A percentile compares a stretch with the other conserved stretches of the same genome.
phyloP scores from a whole-genome alignment of 2,797 vertebrate genomes.

The Labroides dimidiatus region DNA sequence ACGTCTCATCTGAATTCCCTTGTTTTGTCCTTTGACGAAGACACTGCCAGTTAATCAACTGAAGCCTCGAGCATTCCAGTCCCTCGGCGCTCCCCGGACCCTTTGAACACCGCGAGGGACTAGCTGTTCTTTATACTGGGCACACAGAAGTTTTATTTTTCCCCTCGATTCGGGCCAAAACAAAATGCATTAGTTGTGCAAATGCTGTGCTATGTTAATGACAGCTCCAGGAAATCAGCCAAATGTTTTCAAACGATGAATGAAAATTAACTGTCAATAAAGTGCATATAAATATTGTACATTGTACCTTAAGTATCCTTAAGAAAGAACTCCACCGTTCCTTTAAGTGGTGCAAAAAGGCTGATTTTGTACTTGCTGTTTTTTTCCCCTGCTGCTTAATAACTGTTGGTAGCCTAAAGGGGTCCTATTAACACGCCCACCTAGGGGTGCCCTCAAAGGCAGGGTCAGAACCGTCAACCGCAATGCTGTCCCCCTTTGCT shows the following conservation, averaged over 20 bases:
- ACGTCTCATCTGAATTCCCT: background rate
- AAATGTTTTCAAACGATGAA: no score
- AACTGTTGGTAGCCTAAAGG: constrained; percentile 10
- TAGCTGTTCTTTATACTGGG: background rate
- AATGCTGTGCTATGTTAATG: no score
- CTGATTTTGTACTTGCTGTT: no score
- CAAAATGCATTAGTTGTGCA: no score
- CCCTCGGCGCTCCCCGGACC: background rate
- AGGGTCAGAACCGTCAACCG: constrained; percentile 40
- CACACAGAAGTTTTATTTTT: background rate
- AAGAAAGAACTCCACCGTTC: no score
- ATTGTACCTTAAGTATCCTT: no score
- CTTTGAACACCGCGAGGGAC: background rate
- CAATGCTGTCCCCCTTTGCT: constrained; percentile 30
- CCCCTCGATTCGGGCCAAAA: background rate
- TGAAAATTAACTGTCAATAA: no score
- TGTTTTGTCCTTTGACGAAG: background rate
- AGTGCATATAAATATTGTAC: no score
- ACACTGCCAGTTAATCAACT: background rate
- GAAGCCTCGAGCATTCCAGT: background rate
- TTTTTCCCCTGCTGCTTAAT: no score
- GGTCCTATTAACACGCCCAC: constrained; percentile 35
- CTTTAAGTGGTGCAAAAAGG: no score
- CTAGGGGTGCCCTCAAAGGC: constrained; percentile 39
- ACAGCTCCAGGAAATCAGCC: no score